Base-by-base conservation (phyloP, 2,113 vertebrate genomes). In the Crotalus horridus region DNA sequence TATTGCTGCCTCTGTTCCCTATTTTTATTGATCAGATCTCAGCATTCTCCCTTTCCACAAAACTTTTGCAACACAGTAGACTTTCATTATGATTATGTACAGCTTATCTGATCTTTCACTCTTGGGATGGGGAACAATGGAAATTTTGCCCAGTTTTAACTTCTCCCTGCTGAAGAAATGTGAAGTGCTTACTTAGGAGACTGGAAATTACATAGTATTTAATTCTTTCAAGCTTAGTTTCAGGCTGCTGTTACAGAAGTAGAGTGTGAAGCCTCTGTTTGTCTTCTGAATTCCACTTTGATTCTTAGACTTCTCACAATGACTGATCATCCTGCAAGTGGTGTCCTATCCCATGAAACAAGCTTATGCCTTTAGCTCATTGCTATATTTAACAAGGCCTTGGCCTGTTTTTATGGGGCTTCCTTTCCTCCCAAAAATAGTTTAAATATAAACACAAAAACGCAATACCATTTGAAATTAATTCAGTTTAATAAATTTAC, bases 111-210 rank as follows among this genome's bases (percentile, higher is more conserved):
- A 39, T 59, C 46, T 54, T 23, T 46, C 7, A 43, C 46, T 4
- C 64, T 51, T 61, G 20, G 56, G 81, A 24, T 81, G 89, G 81
- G 90, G 12, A 93, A 90, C 92, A 86, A 87, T 93, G 92, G 74
- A 87, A 85, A 61, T 59, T 90, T 93, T 51, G 48, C 54, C 48
- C 90, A 87, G 33, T 61, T 93, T 93, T 86, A 93, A 93, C 56
- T 86, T 58, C 46, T 86, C 54, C 55, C n/a, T 87, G 55, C 48
- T 43, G 74, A 85, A 89, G 55, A 89, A 87, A 86, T 90, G 92
- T 90, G 92, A 93, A 90, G 53, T 86, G 56, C 5, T 85, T 93
- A 69, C 87, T 89, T 92, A 51, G 87, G 24, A 64, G 61, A 89
- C 11, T 20, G 55, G 43, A 46, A 26, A 58, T 12, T 53, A 26